Conservation (phyloP, 2,888 invertebrate genomes). For the Rosalia funebris region DNA sequence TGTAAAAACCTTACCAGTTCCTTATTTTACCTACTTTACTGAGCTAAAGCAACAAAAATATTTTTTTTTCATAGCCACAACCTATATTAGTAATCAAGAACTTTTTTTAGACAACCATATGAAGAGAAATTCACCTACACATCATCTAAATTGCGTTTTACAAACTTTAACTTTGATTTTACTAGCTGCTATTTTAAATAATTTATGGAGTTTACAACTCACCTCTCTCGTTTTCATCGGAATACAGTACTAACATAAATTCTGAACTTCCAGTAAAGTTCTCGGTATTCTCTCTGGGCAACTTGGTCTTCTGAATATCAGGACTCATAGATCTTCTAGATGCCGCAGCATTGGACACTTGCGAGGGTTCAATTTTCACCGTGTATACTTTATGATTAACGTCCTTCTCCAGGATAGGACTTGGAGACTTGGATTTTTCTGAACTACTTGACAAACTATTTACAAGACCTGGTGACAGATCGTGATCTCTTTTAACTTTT, state of each 20-base stretch:
- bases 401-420: constrained; percentile 33
- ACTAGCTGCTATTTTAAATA: no score
- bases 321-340: constrained; percentile 43
- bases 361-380: constrained; percentile 40
- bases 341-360: constrained; percentile 16
- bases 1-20: no score
- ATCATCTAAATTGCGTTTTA: no score
- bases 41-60: no score
- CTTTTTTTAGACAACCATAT: no score
- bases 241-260: constrained; percentile 79
- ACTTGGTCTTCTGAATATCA: constrained; percentile 33
- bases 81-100: no score
- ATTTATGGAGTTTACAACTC: no score
- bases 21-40: no score
- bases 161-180: no score
- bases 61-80: no score
- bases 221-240: constrained; percentile 59
- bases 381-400: constrained; percentile 32
- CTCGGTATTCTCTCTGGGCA: constrained; percentile 59
- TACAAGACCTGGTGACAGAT: constrained; percentile 21
- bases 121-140: no score
- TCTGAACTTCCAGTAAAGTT: constrained; percentile 77
- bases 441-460: constrained; percentile 35
- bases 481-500: constrained; percentile 51
- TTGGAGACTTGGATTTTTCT: constrained; percentile 43